Conservation (phyloP, 2,888 invertebrate genomes). For the Acleris emargana region DNA sequence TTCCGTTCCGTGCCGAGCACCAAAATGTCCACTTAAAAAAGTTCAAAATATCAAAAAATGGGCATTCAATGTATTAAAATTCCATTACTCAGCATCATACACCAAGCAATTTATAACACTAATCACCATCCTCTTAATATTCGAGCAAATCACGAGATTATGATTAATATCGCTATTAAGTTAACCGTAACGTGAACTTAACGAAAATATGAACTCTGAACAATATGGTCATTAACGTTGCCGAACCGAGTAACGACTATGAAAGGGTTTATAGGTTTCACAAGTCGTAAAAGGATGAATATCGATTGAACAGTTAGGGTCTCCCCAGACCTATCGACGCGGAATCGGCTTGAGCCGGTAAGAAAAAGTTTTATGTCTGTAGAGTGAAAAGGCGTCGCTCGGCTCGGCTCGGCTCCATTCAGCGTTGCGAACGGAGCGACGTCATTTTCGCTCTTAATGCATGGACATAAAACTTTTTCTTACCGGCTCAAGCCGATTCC, state of each 20-base stretch:
- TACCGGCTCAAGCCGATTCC: too few species aligned
- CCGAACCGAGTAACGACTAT: neutral
- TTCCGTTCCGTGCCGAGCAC: too few species aligned
- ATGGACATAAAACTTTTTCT: too few species aligned
- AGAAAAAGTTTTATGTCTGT: too few species aligned
- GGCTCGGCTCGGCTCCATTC: too few species aligned
- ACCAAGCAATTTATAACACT: constrained; percentile 52
- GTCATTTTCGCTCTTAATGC: too few species aligned
- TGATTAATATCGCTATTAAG: constrained; percentile 71
- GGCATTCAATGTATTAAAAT: constrained; percentile 56
- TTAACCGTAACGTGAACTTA: constrained; percentile 63
- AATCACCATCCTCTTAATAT: constrained; percentile 64
- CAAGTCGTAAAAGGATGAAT: constrained; percentile 9
- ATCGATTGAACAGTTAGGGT: neutral
- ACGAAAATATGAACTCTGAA: constrained; percentile 16
- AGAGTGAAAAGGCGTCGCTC: too few species aligned
- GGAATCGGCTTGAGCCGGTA: too few species aligned
- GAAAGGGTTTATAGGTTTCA: constrained; percentile 7
- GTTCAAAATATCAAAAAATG: too few species aligned
- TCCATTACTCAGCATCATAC: constrained; percentile 53
- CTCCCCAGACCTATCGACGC: too few species aligned
- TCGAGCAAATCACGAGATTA: constrained; percentile 60
- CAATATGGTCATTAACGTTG: constrained; percentile 19
- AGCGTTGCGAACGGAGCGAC: too few species aligned
- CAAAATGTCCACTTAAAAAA: too few species aligned